phyloP scores from a whole-genome alignment of 2,113 vertebrate species.

The Antechinus stuartii region DNA sequence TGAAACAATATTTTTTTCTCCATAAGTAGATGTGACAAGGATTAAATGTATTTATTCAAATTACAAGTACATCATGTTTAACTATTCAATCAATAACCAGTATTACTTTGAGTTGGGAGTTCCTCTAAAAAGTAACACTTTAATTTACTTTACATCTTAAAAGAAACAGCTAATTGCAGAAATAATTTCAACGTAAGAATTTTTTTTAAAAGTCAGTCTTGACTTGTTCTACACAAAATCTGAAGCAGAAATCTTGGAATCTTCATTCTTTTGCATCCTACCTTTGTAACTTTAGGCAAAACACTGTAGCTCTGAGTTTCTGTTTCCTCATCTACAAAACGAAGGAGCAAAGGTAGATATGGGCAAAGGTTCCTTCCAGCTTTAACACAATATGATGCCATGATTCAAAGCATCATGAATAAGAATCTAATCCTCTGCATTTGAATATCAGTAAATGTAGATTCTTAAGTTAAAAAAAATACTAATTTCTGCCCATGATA shows the following conservation, averaged over 20 bases:
- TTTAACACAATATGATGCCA: not conserved
- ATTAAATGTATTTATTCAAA: not conserved
- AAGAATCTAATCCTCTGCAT: not conserved
- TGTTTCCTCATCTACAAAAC: fast-evolving
- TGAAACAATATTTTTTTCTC: not conserved
- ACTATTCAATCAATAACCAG: not conserved
- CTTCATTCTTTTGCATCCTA: not conserved
- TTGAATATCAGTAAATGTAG: not conserved
- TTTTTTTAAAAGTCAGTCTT: not conserved
- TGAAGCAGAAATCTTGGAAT: not conserved
- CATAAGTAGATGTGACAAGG: not conserved
- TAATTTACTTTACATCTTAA: not conserved
- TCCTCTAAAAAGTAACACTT: not conserved
- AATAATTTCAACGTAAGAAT: not conserved
- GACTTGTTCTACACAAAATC: not conserved
- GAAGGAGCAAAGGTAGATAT: not conserved
- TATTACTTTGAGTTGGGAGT: not conserved
- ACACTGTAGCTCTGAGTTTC: not conserved
- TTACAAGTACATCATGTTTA: not conserved
- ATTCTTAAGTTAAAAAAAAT: not conserved
- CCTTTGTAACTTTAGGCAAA: not conserved
- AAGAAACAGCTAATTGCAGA: not conserved
- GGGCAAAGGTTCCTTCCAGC: fast-evolving
- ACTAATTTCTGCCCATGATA: not conserved
- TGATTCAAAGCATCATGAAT: not conserved